Evolutionary conservation across 2,888 invertebrate genomes (phyloP).

Genomic region (Zeuzera pyrina): DNA sequence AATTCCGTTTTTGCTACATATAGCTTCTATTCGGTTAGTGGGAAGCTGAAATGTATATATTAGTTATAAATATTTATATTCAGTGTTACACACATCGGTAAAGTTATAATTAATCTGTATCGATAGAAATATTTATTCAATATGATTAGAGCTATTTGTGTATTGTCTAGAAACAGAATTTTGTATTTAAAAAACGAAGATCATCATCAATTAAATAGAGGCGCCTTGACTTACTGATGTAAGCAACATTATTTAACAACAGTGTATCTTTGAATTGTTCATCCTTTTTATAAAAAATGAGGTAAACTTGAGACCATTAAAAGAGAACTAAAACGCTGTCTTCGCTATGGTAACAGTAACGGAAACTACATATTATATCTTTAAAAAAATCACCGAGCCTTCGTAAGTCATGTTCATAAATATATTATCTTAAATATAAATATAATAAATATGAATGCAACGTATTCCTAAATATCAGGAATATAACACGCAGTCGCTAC

Average conservation of each 20-base stretch:
- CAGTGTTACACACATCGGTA: too few relatives aligned
- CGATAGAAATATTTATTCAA: neutral
- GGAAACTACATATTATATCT: too few relatives aligned
- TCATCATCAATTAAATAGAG: too few relatives aligned
- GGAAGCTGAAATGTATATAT: conserved; percentile 1
- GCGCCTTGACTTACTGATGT: too few relatives aligned
- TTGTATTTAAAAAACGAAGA: too few relatives aligned
- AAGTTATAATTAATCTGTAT: neutral
- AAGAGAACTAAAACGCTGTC: conserved; percentile 59
- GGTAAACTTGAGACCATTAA: conserved; percentile 25
- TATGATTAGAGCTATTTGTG: neutral
- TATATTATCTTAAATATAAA: conserved; percentile 64
- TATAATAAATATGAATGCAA: conserved; percentile 71
- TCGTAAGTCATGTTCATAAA: conserved; percentile 54
- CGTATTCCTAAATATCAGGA: conserved; percentile 73
- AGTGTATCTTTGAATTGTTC: too few relatives aligned
- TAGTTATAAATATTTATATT: neutral
- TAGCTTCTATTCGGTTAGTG: conserved; percentile 40
- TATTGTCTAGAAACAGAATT: too few relatives aligned
- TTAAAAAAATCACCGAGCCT: conserved; percentile 64
- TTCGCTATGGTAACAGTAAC: conserved; percentile 35
- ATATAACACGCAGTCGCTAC: conserved; percentile 68
- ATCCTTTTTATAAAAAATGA: too few relatives aligned
- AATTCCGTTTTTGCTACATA: conserved; percentile 5
- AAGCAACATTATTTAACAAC: too few relatives aligned